phyloP scores from a whole-genome alignment of 2,888 invertebrate species.

The Phengaris alcon region DNA sequence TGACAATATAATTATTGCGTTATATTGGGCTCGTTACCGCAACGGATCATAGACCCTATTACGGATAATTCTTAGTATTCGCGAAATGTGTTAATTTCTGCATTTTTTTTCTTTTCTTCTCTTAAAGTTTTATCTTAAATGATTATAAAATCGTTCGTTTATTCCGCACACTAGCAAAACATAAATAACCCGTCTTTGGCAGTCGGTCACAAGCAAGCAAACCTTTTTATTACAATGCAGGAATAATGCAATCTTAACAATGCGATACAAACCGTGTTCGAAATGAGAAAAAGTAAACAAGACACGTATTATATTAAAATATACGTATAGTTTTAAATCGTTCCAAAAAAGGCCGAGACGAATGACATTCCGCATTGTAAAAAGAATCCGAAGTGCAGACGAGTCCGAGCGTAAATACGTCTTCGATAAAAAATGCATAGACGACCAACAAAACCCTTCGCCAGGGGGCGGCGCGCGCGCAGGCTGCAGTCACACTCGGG shows the following conservation, averaged over 20 bases:
- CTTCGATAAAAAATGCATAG: conserved; percentile 72
- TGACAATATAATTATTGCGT: conserved; percentile 27
- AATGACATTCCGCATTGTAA: conserved; percentile 68
- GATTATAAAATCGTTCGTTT: not conserved
- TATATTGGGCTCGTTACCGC: not conserved
- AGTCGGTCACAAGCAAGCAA: not conserved
- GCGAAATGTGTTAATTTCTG: too few species aligned
- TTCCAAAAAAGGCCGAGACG: conserved; percentile 36
- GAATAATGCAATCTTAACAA: conserved; percentile 4
- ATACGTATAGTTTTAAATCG: conserved; percentile 30
- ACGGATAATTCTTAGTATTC: not conserved
- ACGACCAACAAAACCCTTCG: conserved; percentile 74
- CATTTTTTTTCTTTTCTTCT: not conserved
- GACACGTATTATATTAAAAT: conserved; percentile 16
- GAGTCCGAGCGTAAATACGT: conserved; percentile 71
- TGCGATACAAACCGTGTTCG: not conserved
- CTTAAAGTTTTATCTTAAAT: too few species aligned
- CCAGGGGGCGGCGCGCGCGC: conserved; percentile 62
- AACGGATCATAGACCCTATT: not conserved
- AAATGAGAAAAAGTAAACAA: conserved; percentile 17
- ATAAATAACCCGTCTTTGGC: not conserved
- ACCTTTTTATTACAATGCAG: not conserved
- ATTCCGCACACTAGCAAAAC: not conserved
- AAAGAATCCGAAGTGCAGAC: conserved; percentile 67
- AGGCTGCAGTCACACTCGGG: conserved; percentile 67